phyloP scores from a whole-genome alignment of 2,888 invertebrate genomes.

The Zele albiditarsus region DNA sequence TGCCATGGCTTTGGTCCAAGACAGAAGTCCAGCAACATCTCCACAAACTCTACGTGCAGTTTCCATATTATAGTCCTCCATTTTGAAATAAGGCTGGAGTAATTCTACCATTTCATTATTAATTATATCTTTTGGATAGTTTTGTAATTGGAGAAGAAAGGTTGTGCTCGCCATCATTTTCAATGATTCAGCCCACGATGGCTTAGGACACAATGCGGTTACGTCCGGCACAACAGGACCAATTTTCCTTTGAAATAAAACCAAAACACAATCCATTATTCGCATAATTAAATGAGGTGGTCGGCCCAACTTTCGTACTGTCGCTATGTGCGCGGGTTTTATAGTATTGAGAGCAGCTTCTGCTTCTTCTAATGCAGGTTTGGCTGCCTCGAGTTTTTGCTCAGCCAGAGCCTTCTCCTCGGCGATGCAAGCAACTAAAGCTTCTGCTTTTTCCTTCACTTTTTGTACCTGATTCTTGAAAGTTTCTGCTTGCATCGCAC shows the following conservation, averaged over 20 bases:
- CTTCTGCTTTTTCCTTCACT: constrained; percentile 96
- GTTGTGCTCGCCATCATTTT: constrained; percentile 98
- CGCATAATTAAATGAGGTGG: constrained; percentile 98
- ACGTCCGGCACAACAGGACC: constrained; percentile 88
- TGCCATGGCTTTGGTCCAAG: constrained; percentile 97
- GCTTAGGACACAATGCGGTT: constrained; percentile 89
- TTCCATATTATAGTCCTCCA: constrained; percentile 98
- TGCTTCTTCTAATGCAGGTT: constrained; percentile 96
- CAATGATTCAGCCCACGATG: constrained; percentile 96
- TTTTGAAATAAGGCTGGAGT: constrained; percentile 91
- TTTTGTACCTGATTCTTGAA: constrained; percentile 96
- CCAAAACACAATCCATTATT: constrained; percentile 97
- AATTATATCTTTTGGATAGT: constrained; percentile 96
- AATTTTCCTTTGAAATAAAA: constrained; percentile 89
- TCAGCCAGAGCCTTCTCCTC: constrained; percentile 94
- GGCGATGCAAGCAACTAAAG: constrained; percentile 88
- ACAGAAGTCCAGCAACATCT: constrained; percentile 94
- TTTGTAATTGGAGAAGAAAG: constrained; percentile 91
- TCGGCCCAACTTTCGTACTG: constrained; percentile 93
- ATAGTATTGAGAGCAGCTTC: constrained; percentile 96
- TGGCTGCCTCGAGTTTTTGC: constrained; percentile 94
- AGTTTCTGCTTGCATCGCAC: constrained; percentile 95
- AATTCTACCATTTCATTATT: constrained; percentile 98
- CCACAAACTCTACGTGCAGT: constrained; percentile 96
- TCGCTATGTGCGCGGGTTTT: constrained; percentile 95